These are phyloP conservation scores for Andrena cerasifolii DNA, from an alignment of 1,140 invertebrate genomes.

Conservation along the genomic window DNA sequence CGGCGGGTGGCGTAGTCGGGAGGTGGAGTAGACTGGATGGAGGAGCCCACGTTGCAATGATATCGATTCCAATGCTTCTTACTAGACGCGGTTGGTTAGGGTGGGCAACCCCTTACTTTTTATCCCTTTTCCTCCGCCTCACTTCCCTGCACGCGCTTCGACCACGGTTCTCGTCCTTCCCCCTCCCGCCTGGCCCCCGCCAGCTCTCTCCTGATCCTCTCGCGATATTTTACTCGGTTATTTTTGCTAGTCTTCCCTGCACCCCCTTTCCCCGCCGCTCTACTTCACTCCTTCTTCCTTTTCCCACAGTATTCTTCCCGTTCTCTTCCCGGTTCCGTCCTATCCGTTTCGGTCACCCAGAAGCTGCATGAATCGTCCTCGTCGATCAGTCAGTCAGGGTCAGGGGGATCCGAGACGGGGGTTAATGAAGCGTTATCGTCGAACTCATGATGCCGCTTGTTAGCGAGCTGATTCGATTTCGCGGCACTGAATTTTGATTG, in stretches of 20 bases:
- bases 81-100: conserved; percentile 79
- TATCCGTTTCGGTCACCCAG: conserved; percentile 12
- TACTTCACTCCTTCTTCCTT: conserved; percentile 42
- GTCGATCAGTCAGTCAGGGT: conserved; percentile 23
- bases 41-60: conserved; percentile 81
- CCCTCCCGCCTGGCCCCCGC: conserved; percentile 44
- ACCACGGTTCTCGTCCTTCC: conserved; percentile 62
- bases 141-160: conserved; percentile 59
- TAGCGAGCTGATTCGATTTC: conserved; percentile 18
- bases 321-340: background rate
- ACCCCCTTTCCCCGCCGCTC: conserved; percentile 52
- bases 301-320: background rate
- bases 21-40: conserved; percentile 72
- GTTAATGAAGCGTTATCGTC: conserved; percentile 26
- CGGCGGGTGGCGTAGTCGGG: conserved; percentile 57
- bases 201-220: conserved; percentile 60
- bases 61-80: conserved; percentile 83
- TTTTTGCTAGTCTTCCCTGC: conserved; percentile 60
- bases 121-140: conserved; percentile 78
- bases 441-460: conserved; percentile 6
- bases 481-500: conserved; percentile 24
- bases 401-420: conserved; percentile 3
- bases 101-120: conserved; percentile 81
- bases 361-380: conserved; percentile 19
- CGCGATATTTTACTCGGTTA: conserved; percentile 74